Base-by-base conservation (phyloP, 2,888 invertebrate species). In the Chaitophorus viminalis region DNA sequence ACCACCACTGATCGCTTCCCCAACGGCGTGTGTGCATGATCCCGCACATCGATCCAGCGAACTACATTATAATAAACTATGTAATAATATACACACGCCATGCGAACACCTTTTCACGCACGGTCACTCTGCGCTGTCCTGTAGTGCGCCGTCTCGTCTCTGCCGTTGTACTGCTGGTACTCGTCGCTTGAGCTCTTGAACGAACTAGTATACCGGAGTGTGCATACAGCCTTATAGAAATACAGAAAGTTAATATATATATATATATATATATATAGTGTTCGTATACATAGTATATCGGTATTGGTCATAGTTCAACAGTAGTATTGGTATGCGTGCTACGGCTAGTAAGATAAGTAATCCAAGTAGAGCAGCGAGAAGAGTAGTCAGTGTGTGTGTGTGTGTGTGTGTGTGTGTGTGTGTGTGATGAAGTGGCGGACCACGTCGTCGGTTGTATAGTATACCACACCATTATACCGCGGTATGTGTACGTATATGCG, bases 1-100 rank as follows among this genome's bases (percentile, higher is more conserved):
- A n/a, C n/a, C 65, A 9, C n/a, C n/a, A 5, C 60, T 25, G 65
- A 46, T 11, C 46, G 46, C 14, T 46, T 46, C 46, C 14, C 65
- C n/a, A 29, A n/a, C 65, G n/a, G n/a, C n/a, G n/a, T 65, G 65
- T n/a, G 60, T 65, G 65, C n/a, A 65, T 65, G 65, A 65, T 65
- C 65, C 65, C 65, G 46, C 14, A 46, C 46, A 46, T 46, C 46
- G 46, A 46, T 46, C 46, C 21, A 60, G 60, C 60, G 21, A 18
- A 25, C 4, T 2, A 21, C 21, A 25, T 46, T 46, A 46, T 14
- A n/a, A n/a, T n/a, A n/a, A n/a, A n/a, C n/a, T n/a, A n/a, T n/a
- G n/a, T n/a, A n/a, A n/a, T n/a, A n/a, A 11, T 46, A 25, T 60
- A 60, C 6, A 6, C 4, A 25, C 60, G 60, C 6, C 21, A 60